Conservation (phyloP, 2,113 vertebrate species). For the Serinus canaria region DNA sequence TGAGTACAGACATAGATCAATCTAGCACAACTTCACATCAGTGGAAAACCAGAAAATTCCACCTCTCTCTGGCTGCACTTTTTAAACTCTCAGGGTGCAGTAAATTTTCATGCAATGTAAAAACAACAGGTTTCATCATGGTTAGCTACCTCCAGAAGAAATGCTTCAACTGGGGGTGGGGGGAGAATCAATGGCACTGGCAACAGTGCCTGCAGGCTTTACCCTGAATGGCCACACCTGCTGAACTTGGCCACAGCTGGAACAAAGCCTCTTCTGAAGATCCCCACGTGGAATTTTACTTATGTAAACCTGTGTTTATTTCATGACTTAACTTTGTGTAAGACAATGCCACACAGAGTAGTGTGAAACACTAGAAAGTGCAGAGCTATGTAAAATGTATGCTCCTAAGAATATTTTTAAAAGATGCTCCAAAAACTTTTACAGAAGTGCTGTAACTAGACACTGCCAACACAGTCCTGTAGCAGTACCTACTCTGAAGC, state of each 20-base stretch:
- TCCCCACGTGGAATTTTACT: not conserved
- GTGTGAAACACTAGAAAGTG: not conserved
- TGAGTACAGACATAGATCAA: not conserved
- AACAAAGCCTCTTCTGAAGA: not conserved
- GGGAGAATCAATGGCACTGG: not conserved
- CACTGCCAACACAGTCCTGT: not conserved
- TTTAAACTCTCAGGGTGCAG: not conserved
- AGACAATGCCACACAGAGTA: not conserved
- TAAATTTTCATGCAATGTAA: not conserved
- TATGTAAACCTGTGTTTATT: not conserved
- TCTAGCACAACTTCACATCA: not conserved
- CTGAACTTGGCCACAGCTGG: not conserved
- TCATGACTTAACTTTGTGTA: not conserved
- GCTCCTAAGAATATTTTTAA: not conserved
- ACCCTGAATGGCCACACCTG: not conserved
- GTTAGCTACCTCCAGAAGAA: not conserved
- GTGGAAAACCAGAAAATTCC: accelerated
- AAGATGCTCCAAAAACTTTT: not conserved
- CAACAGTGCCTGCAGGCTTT: not conserved
- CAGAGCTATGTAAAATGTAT: not conserved
- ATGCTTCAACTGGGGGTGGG: not conserved
- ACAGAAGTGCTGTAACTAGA: not conserved
- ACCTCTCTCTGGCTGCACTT: not conserved
- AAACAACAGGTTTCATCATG: not conserved
- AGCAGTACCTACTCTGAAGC: not conserved